Conservation (phyloP, 2,797 vertebrate species). For the Nyctibius grandis region DNA sequence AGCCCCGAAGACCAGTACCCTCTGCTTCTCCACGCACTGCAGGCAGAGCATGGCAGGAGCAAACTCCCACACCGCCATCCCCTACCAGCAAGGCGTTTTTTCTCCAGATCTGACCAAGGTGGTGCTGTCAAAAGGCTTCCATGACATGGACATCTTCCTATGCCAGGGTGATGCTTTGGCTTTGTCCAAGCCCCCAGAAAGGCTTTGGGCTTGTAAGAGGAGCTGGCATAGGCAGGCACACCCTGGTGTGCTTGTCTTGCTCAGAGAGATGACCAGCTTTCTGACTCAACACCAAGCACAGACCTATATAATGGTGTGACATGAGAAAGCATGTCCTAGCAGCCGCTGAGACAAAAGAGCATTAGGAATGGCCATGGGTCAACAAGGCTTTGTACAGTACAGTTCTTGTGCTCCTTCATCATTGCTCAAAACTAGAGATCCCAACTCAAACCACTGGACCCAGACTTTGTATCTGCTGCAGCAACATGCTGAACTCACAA, state of each 20-base stretch:
- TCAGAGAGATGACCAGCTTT: not conserved
- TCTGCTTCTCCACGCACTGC: not conserved
- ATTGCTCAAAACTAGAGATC: not conserved
- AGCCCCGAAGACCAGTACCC: not conserved
- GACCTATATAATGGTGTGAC: not conserved
- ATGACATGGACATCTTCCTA: not conserved
- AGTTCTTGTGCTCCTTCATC: not conserved
- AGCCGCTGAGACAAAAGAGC: not conserved
- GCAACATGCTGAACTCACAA: not conserved
- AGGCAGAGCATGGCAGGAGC: not conserved
- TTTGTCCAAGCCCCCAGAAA: not conserved
- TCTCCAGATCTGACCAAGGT: not conserved
- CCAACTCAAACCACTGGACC: not conserved
- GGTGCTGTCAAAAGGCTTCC: not conserved
- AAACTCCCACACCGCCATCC: not conserved
- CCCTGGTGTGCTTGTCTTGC: not conserved
- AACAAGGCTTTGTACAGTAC: not conserved
- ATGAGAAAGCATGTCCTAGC: not conserved
- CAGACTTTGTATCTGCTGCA: not conserved
- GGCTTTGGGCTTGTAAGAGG: not conserved
- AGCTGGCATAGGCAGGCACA: not conserved
- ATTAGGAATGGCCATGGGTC: not conserved
- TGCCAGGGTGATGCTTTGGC: not conserved
- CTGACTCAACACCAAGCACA: not conserved
- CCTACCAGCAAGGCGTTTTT: not conserved